Percentiles rank a stretch among this genome's conserved stretches.
Conservation (phyloP, 2,113 vertebrate genomes). For the Tychaedon coryphoeus region DNA sequence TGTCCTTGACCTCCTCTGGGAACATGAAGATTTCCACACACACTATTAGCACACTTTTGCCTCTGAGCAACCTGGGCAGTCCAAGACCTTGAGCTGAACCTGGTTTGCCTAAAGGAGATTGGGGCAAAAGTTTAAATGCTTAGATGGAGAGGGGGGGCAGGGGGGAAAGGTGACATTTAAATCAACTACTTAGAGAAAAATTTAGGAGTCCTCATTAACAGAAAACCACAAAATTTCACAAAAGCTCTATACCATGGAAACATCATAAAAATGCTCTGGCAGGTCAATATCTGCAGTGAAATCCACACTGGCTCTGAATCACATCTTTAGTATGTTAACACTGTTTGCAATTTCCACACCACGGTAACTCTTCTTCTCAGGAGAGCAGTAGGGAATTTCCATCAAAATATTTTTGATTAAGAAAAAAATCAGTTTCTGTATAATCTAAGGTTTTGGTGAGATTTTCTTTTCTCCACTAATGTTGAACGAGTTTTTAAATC, state of each 20-base stretch:
- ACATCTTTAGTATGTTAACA: background rate
- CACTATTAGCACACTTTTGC: background rate
- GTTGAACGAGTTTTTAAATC: background rate
- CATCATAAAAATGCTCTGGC: background rate
- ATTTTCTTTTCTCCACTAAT: background rate
- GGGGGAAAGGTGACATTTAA: background rate
- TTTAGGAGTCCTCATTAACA: background rate
- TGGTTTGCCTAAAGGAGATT: background rate
- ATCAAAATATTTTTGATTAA: background rate
- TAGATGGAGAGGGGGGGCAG: rapidly evolving
- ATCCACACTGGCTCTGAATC: background rate
- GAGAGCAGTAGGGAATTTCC: background rate
- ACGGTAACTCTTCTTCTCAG: background rate
- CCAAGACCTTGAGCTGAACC: background rate
- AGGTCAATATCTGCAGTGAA: background rate
- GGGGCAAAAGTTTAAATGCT: background rate
- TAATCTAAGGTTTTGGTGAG: background rate
- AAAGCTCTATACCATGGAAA: background rate
- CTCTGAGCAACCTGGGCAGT: background rate
- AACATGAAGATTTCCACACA: background rate
- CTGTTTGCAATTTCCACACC: background rate
- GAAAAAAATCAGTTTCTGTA: background rate
- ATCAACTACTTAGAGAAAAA: background rate
- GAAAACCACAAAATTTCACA: background rate
- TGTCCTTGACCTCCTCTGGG: background rate